These are phyloP conservation scores for Carposina sasakii DNA, from an alignment of 1,140 invertebrate species.

Conservation along the genomic window DNA sequence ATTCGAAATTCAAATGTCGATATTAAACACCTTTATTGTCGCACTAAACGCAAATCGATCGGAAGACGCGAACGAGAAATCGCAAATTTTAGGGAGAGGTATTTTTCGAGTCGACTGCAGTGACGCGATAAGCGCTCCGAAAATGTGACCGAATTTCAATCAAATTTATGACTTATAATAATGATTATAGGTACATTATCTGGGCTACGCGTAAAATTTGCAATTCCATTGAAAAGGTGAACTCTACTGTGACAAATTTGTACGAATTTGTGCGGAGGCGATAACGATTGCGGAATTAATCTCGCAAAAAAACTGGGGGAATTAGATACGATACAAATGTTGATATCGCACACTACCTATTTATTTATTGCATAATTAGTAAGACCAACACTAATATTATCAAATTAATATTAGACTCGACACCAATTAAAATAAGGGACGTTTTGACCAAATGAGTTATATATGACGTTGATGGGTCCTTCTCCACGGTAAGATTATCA, in stretches of 20 bases:
- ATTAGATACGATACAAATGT: too few species aligned
- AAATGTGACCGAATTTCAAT: constrained; percentile 71
- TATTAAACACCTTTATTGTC: constrained; percentile 54
- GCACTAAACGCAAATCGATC: constrained; percentile 65
- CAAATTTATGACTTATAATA: constrained; percentile 72
- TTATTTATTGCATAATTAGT: too few species aligned
- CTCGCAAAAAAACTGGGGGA: constrained; percentile 42
- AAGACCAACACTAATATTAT: too few species aligned
- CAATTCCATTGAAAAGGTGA: constrained; percentile 69
- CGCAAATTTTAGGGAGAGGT: constrained; percentile 45
- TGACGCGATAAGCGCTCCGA: constrained; percentile 56
- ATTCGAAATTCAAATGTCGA: constrained; percentile 39
- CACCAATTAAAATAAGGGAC: too few species aligned
- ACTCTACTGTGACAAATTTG: constrained; percentile 65
- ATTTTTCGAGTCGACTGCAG: constrained; percentile 69
- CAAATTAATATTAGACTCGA: too few species aligned
- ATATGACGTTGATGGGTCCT: too few species aligned
- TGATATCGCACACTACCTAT: too few species aligned
- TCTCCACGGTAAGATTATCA: too few species aligned
- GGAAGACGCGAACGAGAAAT: constrained; percentile 54
- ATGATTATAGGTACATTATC: constrained; percentile 70
- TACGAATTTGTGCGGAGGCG: constrained; percentile 64
- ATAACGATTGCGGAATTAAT: constrained; percentile 69
- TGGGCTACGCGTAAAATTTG: constrained; percentile 59
- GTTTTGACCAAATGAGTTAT: too few species aligned